phyloP scores from a whole-genome alignment of 2,797 vertebrate species.

The Graptemys geographica region DNA sequence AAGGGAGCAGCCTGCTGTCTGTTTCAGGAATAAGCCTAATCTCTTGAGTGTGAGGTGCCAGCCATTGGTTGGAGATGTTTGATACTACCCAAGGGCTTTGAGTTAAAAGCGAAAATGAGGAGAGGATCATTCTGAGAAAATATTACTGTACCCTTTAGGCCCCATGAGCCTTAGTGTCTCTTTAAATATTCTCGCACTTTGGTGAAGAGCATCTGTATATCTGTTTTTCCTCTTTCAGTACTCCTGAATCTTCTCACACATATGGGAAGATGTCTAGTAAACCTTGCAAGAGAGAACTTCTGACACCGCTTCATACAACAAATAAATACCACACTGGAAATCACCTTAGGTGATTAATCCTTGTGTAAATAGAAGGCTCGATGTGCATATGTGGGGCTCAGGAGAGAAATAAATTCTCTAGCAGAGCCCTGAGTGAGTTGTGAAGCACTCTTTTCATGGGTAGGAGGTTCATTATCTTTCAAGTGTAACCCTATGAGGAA shows the following conservation, averaged over 20 bases:
- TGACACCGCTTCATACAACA: conserved; percentile 18
- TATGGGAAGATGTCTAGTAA: not conserved
- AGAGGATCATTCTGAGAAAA: not conserved
- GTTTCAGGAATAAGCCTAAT: not conserved
- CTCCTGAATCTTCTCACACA: rapidly evolving
- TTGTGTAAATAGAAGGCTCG: conserved; percentile 46
- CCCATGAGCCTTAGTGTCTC: not conserved
- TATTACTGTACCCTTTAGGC: not conserved
- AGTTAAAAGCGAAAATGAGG: rapidly evolving
- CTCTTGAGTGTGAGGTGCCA: not conserved
- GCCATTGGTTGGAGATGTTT: not conserved
- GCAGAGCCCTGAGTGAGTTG: not conserved
- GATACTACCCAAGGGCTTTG: not conserved
- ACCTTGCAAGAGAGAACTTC: conserved; percentile 3
- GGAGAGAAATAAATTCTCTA: not conserved
- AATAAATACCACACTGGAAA: not conserved
- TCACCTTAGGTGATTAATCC: conserved; percentile 32
- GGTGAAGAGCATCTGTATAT: not conserved
- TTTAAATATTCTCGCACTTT: not conserved
- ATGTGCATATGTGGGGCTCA: conserved; percentile 26
- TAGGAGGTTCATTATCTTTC: not conserved
- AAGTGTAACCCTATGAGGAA: not conserved
- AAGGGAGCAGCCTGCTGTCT: not conserved
- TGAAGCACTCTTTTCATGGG: rapidly evolving
- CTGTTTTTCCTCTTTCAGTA: not conserved